Evolutionary conservation across 1,140 invertebrate species (phyloP), one percentile per base, ranked within the genome.

Genomic region (Neelides sp.): DNA sequence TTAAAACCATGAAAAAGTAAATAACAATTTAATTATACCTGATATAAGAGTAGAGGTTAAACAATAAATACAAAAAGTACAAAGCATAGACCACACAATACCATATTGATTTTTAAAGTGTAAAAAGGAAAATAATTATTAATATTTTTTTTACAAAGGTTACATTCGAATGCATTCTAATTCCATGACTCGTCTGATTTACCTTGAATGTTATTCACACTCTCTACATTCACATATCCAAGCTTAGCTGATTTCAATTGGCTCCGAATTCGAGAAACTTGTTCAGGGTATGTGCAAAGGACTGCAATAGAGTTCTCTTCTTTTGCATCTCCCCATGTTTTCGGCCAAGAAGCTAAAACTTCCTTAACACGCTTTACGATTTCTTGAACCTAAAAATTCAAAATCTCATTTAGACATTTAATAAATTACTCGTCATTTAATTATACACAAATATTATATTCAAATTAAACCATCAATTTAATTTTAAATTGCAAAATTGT

Each of bases 201-300:
- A 65, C 85, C 85, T 70, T 91, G 86, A 1, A 89, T 83, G 68
- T 91, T 90, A 0, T 85, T 68, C 10, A 90, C 84, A 53, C 85
- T 69, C 64, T 90, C 86, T 1, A 90, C 87, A 10, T 81, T 83
- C 27, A 91, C 79, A 36, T 81, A 79, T 46, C 74, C 75, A 63
- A 89, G 74, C 36, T 78, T 71, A 3, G 75, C 68, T 63, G 83
- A 83, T 32, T 85, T 70, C n/a, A 91, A 63, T 64, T 88, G 84
- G 15, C 73, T 75, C 46, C 85, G 72, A 42, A 91, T 86, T 28
- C 80, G 71, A 7, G 35, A 26, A 2, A 85, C 81, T 71, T 91
- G 87, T 66, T 89, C 85, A 2, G 80, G 73, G 67, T 90, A 90
- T 4, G 85, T 84, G 0, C 83, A 80, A 13, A 59, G 47, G n/a